Conservation (phyloP, 64 coral and sea anemone species). For the Astreopora myriophthalma region DNA sequence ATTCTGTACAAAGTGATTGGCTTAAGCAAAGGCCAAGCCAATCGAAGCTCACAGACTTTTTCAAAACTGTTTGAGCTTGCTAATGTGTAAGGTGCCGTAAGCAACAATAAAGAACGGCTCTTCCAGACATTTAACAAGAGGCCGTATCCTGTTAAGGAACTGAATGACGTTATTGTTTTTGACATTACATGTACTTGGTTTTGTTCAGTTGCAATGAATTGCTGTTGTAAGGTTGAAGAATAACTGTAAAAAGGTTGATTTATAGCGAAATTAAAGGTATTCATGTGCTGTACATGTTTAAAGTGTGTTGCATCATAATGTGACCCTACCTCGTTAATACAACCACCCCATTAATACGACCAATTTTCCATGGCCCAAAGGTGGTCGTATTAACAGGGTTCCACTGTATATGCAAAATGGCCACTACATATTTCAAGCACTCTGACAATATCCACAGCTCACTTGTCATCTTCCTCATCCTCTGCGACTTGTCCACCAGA, state of each 20-base stretch:
- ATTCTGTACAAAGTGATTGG: not conserved
- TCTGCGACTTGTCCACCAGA: not conserved
- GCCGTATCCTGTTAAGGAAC: constrained; percentile 2
- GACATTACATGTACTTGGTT: too few relatives aligned
- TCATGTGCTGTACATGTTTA: too few relatives aligned
- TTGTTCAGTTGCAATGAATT: constrained; percentile 39
- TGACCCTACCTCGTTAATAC: too few relatives aligned
- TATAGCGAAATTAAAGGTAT: not conserved
- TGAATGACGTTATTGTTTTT: not conserved
- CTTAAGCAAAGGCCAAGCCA: not conserved
- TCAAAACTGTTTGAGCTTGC: not conserved
- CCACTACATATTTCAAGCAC: constrained; percentile 9
- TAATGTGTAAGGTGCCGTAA: too few relatives aligned
- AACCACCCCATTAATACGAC: too few relatives aligned
- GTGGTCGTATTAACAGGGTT: too few relatives aligned
- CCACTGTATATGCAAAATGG: too few relatives aligned
- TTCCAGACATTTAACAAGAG: not conserved
- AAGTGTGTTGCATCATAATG: too few relatives aligned
- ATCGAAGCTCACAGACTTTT: not conserved
- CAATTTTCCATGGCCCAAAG: too few relatives aligned
- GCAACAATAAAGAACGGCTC: not conserved
- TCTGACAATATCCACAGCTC: not conserved
- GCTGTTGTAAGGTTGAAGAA: constrained; percentile 1
- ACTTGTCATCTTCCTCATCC: not conserved
- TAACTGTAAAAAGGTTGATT: not conserved